Evolutionary conservation across 2,888 invertebrate genomes (phyloP).

Genomic region (Fissipunctia ypsillon): DNA sequence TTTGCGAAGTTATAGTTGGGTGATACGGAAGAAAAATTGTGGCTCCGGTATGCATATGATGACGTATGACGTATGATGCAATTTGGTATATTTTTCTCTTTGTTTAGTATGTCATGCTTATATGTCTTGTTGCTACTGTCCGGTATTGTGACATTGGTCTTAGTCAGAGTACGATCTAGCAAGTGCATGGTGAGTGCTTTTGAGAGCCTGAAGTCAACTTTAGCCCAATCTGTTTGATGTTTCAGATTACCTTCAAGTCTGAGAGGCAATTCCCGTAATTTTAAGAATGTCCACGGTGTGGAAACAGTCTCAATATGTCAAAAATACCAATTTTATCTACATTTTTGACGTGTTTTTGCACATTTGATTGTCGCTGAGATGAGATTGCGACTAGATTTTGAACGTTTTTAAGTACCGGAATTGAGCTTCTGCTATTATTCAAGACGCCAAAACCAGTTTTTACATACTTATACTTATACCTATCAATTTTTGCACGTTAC

Average conservation of each 20-base stretch:
- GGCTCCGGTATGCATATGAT: constrained; percentile 7
- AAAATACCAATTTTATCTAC: no score
- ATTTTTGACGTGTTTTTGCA: no score
- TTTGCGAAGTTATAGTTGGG: constrained; percentile 43
- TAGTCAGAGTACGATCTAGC: neutral
- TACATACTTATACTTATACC: neutral
- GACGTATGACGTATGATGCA: constrained; percentile 8
- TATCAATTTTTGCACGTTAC: neutral
- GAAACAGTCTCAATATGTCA: no score
- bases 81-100: constrained; percentile 10
- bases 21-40: constrained; percentile 34
- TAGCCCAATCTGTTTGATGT: neutral
- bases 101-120: neutral
- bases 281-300: no score
- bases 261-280: no score
- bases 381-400: no score
- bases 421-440: no score
- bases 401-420: no score
- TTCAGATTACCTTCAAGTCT: neutral
- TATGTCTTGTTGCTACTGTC: neutral
- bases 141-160: neutral
- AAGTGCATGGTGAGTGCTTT: neutral
- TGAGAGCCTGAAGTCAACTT: neutral
- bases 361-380: no score
- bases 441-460: neutral